phyloP scores from a whole-genome alignment of 1,140 invertebrate genomes.

The Andricus grossulariae region DNA sequence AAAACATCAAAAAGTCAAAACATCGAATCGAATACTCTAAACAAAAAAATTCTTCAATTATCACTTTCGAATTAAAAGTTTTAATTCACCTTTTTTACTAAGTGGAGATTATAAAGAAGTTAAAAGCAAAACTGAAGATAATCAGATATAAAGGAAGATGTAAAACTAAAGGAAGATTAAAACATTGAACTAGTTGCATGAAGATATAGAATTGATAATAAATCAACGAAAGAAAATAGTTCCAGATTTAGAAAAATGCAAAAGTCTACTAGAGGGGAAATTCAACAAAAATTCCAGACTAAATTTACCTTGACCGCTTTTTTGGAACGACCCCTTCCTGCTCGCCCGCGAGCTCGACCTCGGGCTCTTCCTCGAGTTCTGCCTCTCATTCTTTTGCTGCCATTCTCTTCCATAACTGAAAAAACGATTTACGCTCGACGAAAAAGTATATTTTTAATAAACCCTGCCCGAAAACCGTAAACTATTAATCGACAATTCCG shows the following conservation, averaged over 20 bases:
- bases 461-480: background rate
- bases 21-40: conserved; percentile 2
- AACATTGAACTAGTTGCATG: too few relatives aligned
- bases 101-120: background rate
- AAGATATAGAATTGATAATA: too few relatives aligned
- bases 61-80: background rate
- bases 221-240: too few relatives aligned
- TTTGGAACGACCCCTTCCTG: conserved; percentile 80
- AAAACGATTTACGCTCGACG: conserved; percentile 36
- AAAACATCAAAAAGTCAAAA: too few relatives aligned
- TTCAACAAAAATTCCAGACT: background rate
- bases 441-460: conserved; percentile 39
- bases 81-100: too few relatives aligned
- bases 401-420: conserved; percentile 68
- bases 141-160: background rate
- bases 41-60: conserved; percentile 1
- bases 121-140: conserved; percentile 21
- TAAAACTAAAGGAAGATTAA: background rate
- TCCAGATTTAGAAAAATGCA: too few relatives aligned
- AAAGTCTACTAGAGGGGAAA: background rate
- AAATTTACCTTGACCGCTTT: conserved; percentile 80
- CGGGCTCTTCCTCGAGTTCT: conserved; percentile 79
- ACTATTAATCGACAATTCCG: background rate
- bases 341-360: conserved; percentile 82
- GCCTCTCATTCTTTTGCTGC: conserved; percentile 73